phyloP scores from a whole-genome alignment of 2,888 invertebrate species.

The Kuschelorhynchus macadamiae region DNA sequence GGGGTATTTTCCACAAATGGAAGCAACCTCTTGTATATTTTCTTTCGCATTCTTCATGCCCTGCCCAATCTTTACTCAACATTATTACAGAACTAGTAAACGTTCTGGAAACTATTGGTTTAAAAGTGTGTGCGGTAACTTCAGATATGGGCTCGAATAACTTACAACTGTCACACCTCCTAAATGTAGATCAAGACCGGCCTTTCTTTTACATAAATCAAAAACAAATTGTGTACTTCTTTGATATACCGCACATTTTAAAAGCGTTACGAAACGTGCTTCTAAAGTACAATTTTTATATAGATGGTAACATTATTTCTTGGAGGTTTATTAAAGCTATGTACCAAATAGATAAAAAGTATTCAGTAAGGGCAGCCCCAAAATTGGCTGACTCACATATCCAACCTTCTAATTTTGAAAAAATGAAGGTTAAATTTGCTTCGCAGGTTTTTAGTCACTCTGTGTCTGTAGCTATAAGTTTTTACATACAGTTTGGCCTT shows the following conservation, averaged over 20 bases:
- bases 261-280: conserved; percentile 14
- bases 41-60: too few species aligned
- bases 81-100: background rate
- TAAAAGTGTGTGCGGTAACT: conserved; percentile 11
- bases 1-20: conserved; percentile 10
- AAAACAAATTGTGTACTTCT: conserved; percentile 22
- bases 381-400: background rate
- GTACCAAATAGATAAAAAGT: conserved; percentile 1
- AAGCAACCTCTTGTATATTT: background rate
- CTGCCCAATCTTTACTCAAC: background rate
- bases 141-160: conserved; percentile 19
- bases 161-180: background rate
- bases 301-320: conserved; percentile 23
- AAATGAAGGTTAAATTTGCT: conserved; percentile 12
- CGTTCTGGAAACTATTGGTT: conserved; percentile 6
- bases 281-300: conserved; percentile 20
- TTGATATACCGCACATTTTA: conserved; percentile 32
- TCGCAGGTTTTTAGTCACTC: too few species aligned
- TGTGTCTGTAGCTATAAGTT: too few species aligned
- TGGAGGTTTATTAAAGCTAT: conserved; percentile 11
- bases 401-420: conserved; percentile 7
- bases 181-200: conserved; percentile 10
- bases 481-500: too few species aligned
- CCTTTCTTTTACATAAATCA: conserved; percentile 21
- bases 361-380: conserved; percentile 6